Evolutionary conservation across 2,797 vertebrate genomes (phyloP).

Genomic region (Pristis pectinata): DNA sequence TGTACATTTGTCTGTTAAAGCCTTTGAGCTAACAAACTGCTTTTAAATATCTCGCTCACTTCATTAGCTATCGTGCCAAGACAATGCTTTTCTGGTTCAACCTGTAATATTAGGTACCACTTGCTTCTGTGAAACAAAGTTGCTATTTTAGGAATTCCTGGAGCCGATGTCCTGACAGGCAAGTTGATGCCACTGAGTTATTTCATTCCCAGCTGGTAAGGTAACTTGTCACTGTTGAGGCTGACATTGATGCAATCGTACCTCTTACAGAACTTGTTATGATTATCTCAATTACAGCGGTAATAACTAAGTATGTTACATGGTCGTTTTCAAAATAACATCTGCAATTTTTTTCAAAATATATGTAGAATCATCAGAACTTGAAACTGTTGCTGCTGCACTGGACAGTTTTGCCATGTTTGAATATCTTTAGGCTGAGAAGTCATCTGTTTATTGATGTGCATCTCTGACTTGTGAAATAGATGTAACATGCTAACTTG

Average conservation of each 20-base stretch:
- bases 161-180: too few relatives aligned
- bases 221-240: neutral
- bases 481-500: neutral
- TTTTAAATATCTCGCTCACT: neutral
- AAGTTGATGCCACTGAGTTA: neutral
- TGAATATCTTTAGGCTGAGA: too few relatives aligned
- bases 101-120: neutral
- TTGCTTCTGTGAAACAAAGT: neutral
- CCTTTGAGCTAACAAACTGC: neutral
- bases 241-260: neutral
- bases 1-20: neutral
- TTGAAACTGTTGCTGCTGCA: neutral
- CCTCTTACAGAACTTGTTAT: neutral
- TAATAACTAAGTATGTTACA: neutral
- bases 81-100: neutral
- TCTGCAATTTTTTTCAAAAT: neutral
- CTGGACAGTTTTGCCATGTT: neutral
- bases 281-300: neutral
- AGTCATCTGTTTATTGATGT: neutral
- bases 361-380: neutral
- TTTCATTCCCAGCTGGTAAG: neutral
- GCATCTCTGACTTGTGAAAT: neutral
- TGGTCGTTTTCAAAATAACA: neutral
- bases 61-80: neutral
- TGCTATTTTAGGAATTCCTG: neutral